Evolutionary conservation across 2,888 invertebrate genomes (phyloP).

Genomic region (Machimus atricapillus): DNA sequence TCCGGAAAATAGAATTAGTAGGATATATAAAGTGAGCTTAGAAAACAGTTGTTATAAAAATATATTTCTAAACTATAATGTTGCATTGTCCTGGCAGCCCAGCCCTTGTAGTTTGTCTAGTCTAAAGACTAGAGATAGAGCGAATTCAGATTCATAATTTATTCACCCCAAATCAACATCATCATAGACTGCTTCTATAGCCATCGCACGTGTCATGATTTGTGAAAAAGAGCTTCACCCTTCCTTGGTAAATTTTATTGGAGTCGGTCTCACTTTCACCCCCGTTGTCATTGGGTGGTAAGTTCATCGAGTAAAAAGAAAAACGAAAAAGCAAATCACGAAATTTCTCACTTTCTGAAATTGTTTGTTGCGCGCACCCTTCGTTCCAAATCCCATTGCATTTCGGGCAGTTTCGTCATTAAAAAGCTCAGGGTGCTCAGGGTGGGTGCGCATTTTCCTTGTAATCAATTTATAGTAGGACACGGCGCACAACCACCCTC

Average conservation of each 20-base stretch:
- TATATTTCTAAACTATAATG: neutral
- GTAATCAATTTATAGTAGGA: slow-evolving; percentile 16
- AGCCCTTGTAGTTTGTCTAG: neutral
- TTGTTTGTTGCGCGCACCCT: slow-evolving; percentile 19
- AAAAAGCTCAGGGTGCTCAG: neutral
- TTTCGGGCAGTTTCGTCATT: slow-evolving; percentile 14
- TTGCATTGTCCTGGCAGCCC: neutral
- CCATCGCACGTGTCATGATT: slow-evolving; percentile 43
- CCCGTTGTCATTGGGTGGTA: neutral
- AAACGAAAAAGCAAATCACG: neutral
- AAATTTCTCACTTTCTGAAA: neutral
- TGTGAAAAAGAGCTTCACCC: slow-evolving; percentile 23
- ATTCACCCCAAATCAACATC: slow-evolving; percentile 42
- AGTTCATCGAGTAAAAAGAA: neutral
- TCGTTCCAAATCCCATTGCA: slow-evolving; percentile 7
- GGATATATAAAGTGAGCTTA: too few species aligned
- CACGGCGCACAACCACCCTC: neutral
- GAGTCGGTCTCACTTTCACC: slow-evolving; percentile 15
- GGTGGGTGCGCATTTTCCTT: slow-evolving; percentile 7
- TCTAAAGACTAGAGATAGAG: neutral
- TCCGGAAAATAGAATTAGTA: too few species aligned
- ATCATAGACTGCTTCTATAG: slow-evolving; percentile 42
- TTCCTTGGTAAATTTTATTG: neutral
- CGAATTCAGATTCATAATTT: slow-evolving; percentile 37
- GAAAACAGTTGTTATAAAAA: neutral